Evolutionary conservation across 2,797 vertebrate genomes (phyloP).

Genomic region (Phoebastria nigripes): DNA sequence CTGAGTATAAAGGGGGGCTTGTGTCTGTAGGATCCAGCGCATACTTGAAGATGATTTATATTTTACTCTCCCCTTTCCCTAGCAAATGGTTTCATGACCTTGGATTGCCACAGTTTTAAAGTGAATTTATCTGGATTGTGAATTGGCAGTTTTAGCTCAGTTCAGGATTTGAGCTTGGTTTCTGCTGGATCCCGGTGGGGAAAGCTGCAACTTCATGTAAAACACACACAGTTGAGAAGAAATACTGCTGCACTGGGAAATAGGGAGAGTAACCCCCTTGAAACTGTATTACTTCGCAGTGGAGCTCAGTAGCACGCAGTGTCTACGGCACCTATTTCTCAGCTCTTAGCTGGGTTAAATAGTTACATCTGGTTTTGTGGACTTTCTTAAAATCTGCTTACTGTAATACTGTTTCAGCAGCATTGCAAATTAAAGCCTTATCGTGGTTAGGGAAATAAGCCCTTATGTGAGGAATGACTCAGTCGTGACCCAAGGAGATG

Average conservation of each 20-base stretch:
- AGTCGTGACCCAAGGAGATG: background rate
- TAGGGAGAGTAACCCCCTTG: background rate
- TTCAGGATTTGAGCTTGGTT: background rate
- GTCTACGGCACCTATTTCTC: background rate
- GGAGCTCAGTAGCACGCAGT: fast-evolving
- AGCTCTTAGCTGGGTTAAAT: background rate
- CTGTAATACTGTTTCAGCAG: too few species aligned
- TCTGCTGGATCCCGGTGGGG: background rate
- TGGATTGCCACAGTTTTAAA: background rate
- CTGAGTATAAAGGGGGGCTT: background rate
- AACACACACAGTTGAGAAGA: background rate
- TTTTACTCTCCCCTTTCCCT: background rate
- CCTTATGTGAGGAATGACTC: fast-evolving
- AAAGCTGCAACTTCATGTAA: background rate
- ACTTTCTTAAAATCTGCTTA: background rate
- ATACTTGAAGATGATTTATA: background rate
- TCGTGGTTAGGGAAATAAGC: background rate
- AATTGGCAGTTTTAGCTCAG: background rate
- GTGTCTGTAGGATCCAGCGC: background rate
- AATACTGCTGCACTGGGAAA: background rate
- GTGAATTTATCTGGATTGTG: background rate
- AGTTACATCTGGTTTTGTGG: fast-evolving
- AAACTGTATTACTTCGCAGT: fast-evolving
- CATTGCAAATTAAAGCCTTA: background rate
- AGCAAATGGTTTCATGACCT: background rate